Conservation (phyloP, 2,888 invertebrate species). For the Pristionchus mayeri region DNA sequence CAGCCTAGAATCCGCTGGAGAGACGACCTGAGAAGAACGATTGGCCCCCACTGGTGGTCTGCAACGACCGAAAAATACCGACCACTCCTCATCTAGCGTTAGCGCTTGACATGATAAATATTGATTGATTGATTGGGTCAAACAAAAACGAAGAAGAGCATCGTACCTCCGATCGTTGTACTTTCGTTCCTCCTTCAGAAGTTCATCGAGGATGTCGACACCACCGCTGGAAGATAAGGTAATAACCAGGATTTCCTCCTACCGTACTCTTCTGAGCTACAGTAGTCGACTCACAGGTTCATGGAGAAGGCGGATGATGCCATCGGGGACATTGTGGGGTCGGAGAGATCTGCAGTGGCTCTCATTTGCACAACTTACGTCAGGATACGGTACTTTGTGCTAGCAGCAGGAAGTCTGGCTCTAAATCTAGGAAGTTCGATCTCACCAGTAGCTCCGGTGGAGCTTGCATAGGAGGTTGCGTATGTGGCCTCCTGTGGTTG, state of each 20-base stretch:
- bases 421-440: background rate
- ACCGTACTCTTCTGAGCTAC: too few relatives aligned
- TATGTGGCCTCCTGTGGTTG: slow-evolving; percentile 10
- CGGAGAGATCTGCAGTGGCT: slow-evolving; percentile 11
- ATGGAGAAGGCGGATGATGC: background rate
- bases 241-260: too few relatives aligned
- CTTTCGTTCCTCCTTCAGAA: slow-evolving; percentile 59
- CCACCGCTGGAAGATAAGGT: background rate
- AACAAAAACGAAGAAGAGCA: background rate
- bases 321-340: slow-evolving; percentile 22
- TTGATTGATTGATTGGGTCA: too few relatives aligned
- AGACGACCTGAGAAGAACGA: too few relatives aligned
- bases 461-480: slow-evolving; percentile 37
- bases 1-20: too few relatives aligned
- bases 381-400: too few relatives aligned
- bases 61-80: too few relatives aligned
- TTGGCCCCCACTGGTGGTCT: too few relatives aligned
- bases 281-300: background rate
- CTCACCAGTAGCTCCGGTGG: slow-evolving; percentile 36
- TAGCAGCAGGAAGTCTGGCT: background rate
- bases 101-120: too few relatives aligned
- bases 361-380: too few relatives aligned
- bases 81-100: too few relatives aligned
- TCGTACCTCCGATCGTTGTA: slow-evolving; percentile 59
- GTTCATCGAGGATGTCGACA: slow-evolving; percentile 52